Conservation (phyloP, 2,888 invertebrate genomes). For the Eupithecia subumbrata region DNA sequence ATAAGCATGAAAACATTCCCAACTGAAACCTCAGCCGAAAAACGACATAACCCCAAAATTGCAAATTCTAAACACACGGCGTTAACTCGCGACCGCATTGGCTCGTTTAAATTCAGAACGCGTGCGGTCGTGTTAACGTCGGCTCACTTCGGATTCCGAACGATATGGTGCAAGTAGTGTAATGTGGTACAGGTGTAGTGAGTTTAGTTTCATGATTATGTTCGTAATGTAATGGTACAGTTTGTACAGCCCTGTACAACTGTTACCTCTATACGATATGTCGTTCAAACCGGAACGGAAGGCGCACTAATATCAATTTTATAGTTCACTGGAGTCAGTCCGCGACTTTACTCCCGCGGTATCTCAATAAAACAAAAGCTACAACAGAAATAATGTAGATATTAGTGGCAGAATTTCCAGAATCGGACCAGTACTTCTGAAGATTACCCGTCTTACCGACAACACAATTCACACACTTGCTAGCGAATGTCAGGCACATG, state of each 20-base stretch:
- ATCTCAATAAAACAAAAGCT: neutral
- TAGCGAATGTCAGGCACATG: no score
- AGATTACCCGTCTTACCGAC: neutral
- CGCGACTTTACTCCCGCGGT: neutral
- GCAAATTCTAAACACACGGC: constrained; percentile 41
- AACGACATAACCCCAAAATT: constrained; percentile 47
- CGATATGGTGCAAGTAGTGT: constrained; percentile 34
- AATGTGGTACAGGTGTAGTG: constrained; percentile 22
- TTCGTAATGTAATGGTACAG: neutral
- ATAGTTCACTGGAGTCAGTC: neutral
- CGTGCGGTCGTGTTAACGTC: constrained; percentile 69
- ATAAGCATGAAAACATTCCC: constrained; percentile 25
- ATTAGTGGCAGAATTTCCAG: neutral
- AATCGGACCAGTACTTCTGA: neutral
- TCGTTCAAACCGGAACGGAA: neutral
- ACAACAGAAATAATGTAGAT: neutral
- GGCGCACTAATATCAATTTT: neutral
- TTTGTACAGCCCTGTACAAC: neutral
- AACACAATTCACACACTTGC: neutral
- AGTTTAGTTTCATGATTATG: constrained; percentile 24
- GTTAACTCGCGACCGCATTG: constrained; percentile 64
- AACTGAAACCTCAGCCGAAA: constrained; percentile 25
- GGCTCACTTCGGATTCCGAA: constrained; percentile 62
- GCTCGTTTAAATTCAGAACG: constrained; percentile 73
- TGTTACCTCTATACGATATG: neutral